phyloP scores from a whole-genome alignment of 2,797 vertebrate species.

The Sciurus vulgaris region DNA sequence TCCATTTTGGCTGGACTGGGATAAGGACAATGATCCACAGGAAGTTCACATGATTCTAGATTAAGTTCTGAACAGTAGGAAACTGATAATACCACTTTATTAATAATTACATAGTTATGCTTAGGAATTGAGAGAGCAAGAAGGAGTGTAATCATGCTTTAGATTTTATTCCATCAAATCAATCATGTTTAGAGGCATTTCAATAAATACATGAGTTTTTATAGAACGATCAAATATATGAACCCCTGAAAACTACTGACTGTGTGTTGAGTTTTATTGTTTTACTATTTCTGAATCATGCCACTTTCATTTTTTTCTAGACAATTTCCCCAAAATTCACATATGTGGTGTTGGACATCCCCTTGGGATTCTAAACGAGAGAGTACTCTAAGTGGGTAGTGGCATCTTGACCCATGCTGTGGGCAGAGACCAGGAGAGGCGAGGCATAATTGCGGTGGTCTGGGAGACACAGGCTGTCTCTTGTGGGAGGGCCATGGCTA shows the following conservation, averaged over 20 bases:
- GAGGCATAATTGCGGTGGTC: constrained; percentile 81
- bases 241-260: constrained; percentile 28
- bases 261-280: constrained; percentile 35
- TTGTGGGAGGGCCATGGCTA: constrained; percentile 76
- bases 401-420: constrained; percentile 70
- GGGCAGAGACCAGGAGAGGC: constrained; percentile 68
- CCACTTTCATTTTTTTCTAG: background rate
- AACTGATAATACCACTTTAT: background rate
- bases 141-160: background rate
- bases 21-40: background rate
- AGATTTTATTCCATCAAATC: background rate
- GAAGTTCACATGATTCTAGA: background rate
- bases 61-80: background rate
- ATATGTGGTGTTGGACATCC: constrained; percentile 67
- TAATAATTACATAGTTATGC: background rate
- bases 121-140: constrained; percentile 2
- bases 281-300: constrained; percentile 69
- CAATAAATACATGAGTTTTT: constrained; percentile 32
- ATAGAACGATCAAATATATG: background rate
- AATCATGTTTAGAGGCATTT: constrained; percentile 34
- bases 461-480: constrained; percentile 83
- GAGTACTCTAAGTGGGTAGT: constrained; percentile 71
- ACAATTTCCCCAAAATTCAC: constrained; percentile 64
- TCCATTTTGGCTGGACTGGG: background rate
- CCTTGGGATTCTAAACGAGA: constrained; percentile 70